Evolutionary conservation across 2,888 invertebrate genomes (phyloP).

Genomic region (Cremastobaeus sp.): DNA sequence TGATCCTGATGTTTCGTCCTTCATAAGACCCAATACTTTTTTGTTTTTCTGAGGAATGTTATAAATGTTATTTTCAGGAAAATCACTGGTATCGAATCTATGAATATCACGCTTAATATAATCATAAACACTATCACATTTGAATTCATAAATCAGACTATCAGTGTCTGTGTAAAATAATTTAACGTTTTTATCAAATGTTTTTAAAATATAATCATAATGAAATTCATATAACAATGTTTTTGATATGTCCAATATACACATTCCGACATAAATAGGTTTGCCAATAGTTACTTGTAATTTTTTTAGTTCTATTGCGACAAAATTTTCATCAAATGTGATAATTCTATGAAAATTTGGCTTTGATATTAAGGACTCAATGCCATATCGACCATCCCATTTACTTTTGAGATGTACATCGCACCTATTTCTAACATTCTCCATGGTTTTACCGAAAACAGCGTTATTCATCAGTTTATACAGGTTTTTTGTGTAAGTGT

Average conservation of each 20-base stretch:
- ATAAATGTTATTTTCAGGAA: conserved; percentile 60
- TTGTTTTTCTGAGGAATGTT: background rate
- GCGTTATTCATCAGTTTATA: conserved; percentile 57
- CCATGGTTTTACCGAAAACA: conserved; percentile 42
- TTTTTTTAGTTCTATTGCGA: conserved; percentile 25
- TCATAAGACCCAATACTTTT: background rate
- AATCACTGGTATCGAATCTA: conserved; percentile 69
- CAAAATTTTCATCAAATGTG: conserved; percentile 15
- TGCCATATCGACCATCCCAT: conserved; percentile 11
- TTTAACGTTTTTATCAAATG: conserved; percentile 40
- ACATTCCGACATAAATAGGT: conserved; percentile 24
- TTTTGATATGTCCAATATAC: conserved; percentile 39
- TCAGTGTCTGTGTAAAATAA: conserved; percentile 70
- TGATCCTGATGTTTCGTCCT: conserved; percentile 55
- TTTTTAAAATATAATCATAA: conserved; percentile 32
- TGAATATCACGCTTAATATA: conserved; percentile 58
- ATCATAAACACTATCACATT: conserved; percentile 72
- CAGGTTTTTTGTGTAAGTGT: conserved; percentile 65
- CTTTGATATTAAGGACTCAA: conserved; percentile 13
- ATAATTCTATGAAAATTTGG: conserved; percentile 19
- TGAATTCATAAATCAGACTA: conserved; percentile 67
- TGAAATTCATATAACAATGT: conserved; percentile 55
- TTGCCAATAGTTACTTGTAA: conserved; percentile 1
- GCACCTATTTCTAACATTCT: conserved; percentile 76
- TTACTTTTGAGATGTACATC: background rate